Evolutionary conservation across 2,888 invertebrate genomes (phyloP), one percentile per base, ranked within the genome.

Genomic region (Synanthedon tipuliformis): DNA sequence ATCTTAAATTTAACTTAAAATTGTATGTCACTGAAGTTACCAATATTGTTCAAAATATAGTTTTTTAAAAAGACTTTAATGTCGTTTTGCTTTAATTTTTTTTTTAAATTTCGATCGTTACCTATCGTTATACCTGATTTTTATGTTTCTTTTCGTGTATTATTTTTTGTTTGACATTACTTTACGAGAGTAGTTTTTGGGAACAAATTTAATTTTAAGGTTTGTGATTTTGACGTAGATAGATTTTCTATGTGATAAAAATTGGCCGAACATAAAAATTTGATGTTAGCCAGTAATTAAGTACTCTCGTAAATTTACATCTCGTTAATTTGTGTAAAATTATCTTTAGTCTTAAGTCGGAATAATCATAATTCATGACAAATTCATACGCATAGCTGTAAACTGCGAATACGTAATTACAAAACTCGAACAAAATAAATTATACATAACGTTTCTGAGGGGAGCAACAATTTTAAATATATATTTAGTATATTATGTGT

Each of bases 191-290:
- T 72, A 71, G 82, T 81, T 23, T 23, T 82, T 78, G 85, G 84
- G 85, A 85, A 83, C 84, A 86, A 85, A 79, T 56, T 81, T 83
- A 81, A 73, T 77, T 64, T 69, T 85, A 87, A 84, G 84, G 58
- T 78, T 77, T 78, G 85, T 86, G 86, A 84, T 87, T 83, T 83
- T 72, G 75, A 73, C 75, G 75, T 81, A 78, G 16, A 49, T 81
- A 79, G 71, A 72, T 74, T 75, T 71, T 78, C 70, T 84, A 81
- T 84, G 86, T 86, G 85, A 86, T 86, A 85, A 79, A 71, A 73
- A 66, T 77, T 34, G 34, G 34, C 34, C 34, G 34, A 10, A 34
- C 34, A 10, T 34, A 34, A 34, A n/a, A 34, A 34, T 8, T 34
- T 34, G 34, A 34, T 34, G 34, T 34, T 34, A 34, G 34, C 34